Evolutionary conservation across 2,797 vertebrate genomes (phyloP).

Genomic region (Danio albolineatus): DNA sequence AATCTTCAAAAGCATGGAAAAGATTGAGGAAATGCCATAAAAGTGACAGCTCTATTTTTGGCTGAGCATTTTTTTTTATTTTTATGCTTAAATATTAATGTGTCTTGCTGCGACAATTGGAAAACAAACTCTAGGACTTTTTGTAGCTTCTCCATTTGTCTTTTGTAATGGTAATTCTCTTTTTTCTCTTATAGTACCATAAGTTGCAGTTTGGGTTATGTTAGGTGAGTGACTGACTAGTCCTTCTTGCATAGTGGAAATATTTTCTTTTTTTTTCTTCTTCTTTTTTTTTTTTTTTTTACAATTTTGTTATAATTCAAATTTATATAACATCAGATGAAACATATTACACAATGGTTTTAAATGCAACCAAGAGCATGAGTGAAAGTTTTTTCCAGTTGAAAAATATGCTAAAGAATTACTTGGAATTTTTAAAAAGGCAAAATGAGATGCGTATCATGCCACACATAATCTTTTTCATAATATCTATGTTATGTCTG

Average conservation of each 20-base stretch:
- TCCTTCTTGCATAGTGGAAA: background rate
- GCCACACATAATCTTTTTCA: background rate
- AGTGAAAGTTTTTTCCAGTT: background rate
- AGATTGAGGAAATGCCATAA: background rate
- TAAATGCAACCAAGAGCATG: background rate
- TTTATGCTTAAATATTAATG: background rate
- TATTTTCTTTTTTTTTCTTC: background rate
- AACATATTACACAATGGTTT: background rate
- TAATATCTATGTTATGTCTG: constrained; percentile 22
- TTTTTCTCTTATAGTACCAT: background rate
- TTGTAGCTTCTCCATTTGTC: constrained; percentile 35
- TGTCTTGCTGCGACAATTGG: constrained; percentile 10
- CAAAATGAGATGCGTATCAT: background rate
- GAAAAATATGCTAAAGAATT: background rate
- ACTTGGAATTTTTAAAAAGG: background rate
- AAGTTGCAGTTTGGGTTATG: background rate
- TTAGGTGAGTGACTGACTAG: background rate
- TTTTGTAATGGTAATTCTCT: constrained; percentile 54
- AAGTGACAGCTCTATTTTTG: background rate
- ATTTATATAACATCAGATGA: background rate
- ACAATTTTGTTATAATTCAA: background rate
- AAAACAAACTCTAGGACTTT: constrained; percentile 24
- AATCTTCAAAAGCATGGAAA: background rate
- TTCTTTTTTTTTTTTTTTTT: background rate
- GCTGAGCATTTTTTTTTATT: background rate